Conservation (phyloP, 2,888 invertebrate species). For the Amiota mariae region DNA sequence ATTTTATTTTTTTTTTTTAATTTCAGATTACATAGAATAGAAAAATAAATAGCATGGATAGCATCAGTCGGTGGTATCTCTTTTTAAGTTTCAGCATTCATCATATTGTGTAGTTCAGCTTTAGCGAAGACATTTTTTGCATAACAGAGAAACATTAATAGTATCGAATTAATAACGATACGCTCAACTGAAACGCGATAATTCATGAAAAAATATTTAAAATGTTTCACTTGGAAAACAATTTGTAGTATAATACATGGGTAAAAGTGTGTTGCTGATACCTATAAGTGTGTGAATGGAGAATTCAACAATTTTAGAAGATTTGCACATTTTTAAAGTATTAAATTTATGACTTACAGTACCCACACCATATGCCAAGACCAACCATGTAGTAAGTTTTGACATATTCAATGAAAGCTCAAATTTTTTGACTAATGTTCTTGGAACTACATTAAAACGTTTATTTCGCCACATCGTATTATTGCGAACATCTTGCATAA, state of each 20-base stretch:
- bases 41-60: too few species aligned
- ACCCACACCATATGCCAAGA: conserved; percentile 47
- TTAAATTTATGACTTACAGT: background rate
- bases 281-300: too few species aligned
- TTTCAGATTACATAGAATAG: conserved; percentile 34
- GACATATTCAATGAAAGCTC: conserved; percentile 42
- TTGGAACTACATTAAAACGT: conserved; percentile 52
- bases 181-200: too few species aligned
- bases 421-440: conserved; percentile 54
- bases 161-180: too few species aligned
- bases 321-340: background rate
- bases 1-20: conserved; percentile 2
- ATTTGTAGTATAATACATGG: too few species aligned
- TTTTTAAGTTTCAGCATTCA: conserved; percentile 41
- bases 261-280: too few species aligned
- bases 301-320: too few species aligned
- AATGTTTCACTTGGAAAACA: too few species aligned
- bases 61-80: too few species aligned
- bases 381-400: conserved; percentile 55
- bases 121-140: conserved; percentile 55
- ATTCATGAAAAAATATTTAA: too few species aligned
- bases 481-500: background rate
- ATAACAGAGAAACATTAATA: conserved; percentile 50
- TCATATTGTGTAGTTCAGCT: conserved; percentile 47
- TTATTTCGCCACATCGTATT: conserved; percentile 51